Percentiles rank a stretch among this genome's conserved stretches.
phyloP scores from a whole-genome alignment of 2,888 invertebrate species.

The Drosophila gaucha region DNA sequence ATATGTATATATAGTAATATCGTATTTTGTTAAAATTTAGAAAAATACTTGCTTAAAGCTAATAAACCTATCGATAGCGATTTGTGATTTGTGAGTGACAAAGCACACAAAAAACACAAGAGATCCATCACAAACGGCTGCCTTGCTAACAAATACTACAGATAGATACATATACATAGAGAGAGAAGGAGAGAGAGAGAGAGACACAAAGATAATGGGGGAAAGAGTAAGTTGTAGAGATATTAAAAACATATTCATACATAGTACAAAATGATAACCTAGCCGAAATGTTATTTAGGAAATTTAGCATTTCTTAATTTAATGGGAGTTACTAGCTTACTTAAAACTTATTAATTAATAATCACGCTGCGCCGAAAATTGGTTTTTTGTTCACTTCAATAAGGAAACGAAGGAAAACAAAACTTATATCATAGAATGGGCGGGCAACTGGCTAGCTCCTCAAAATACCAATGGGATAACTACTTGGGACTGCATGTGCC shows the following conservation, averaged over 20 bases:
- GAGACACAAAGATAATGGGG: no score
- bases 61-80: slow-evolving; percentile 53
- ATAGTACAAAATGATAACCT: slow-evolving; percentile 34
- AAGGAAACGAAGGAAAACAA: no score
- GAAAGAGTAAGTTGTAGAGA: neutral
- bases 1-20: slow-evolving; percentile 23
- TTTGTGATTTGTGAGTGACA: slow-evolving; percentile 32
- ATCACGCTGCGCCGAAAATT: slow-evolving; percentile 80
- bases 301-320: slow-evolving; percentile 13
- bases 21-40: slow-evolving; percentile 51
- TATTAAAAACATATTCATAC: slow-evolving; percentile 29
- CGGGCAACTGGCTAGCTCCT: slow-evolving; percentile 31
- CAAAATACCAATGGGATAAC: slow-evolving; percentile 33
- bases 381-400: slow-evolving; percentile 13
- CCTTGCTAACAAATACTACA: slow-evolving; percentile 63
- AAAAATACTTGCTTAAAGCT: slow-evolving; percentile 55
- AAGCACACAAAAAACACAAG: slow-evolving; percentile 51
- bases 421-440: slow-evolving; percentile 54
- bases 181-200: neutral
- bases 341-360: slow-evolving; percentile 65
- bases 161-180: slow-evolving; percentile 24
- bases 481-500: slow-evolving; percentile 45
- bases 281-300: slow-evolving; percentile 26
- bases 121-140: slow-evolving; percentile 78
- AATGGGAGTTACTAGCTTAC: slow-evolving; percentile 33